Percentiles rank a stretch among this genome's conserved stretches.
phyloP scores from a whole-genome alignment of 1,140 invertebrate genomes.

The Xylocopa sonorina region DNA sequence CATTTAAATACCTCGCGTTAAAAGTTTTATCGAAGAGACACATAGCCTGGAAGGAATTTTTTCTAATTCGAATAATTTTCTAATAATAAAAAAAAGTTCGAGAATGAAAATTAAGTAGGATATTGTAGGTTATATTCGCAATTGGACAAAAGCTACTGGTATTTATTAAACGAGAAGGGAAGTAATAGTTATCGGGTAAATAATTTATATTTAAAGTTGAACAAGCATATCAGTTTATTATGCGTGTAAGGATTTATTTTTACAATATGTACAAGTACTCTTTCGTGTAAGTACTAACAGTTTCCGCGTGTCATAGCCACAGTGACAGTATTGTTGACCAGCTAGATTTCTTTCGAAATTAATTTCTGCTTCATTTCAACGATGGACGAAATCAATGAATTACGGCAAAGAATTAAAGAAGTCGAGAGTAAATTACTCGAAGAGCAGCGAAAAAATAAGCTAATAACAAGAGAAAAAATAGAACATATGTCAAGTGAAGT shows the following conservation, averaged over 20 bases:
- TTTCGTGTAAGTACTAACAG: neutral
- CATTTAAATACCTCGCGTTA: too few species aligned
- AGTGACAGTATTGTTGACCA: neutral
- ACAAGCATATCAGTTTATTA: neutral
- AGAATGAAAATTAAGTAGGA: neutral
- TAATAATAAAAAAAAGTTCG: too few species aligned
- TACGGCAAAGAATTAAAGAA: conserved; percentile 80
- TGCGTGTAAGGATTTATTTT: neutral
- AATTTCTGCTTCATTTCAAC: conserved; percentile 26
- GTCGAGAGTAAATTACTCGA: conserved; percentile 83
- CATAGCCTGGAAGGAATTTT: too few species aligned
- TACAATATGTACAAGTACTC: neutral
- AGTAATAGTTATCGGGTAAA: neutral
- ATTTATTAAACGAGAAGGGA: neutral
- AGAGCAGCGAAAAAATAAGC: conserved; percentile 76
- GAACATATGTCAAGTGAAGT: conserved; percentile 91
- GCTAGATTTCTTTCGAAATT: neutral
- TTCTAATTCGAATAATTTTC: too few species aligned
- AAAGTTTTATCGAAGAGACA: too few species aligned
- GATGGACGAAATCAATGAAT: conserved; percentile 67
- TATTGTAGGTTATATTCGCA: conserved; percentile 10
- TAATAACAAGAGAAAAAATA: conserved; percentile 81
- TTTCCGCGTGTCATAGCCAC: neutral
- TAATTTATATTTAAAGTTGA: neutral
- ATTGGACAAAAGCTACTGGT: neutral